Conservation (phyloP, 2,888 invertebrate species). For the Amaurobius ferox region DNA sequence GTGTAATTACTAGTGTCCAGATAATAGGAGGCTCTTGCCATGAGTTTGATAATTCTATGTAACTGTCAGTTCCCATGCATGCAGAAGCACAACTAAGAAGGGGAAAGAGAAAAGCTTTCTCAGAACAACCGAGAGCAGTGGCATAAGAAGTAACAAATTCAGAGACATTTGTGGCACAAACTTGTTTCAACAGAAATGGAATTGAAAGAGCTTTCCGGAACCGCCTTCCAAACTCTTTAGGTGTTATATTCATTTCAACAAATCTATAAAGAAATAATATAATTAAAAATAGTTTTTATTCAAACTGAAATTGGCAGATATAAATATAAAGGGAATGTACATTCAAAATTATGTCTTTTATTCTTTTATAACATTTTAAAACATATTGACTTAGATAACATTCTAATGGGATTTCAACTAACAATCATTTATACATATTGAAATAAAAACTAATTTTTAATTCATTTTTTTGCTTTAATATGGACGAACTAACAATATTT, state of each 20-base stretch:
- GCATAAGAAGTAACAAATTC: conserved; percentile 59
- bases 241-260: conserved; percentile 9
- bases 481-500: no score
- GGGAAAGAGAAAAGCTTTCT: conserved; percentile 64
- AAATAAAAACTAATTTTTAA: no score
- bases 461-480: no score
- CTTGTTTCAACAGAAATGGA: conserved; percentile 55
- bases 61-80: conserved; percentile 58
- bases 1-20: conserved; percentile 66
- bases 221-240: conserved; percentile 58
- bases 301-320: no score
- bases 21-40: conserved; percentile 65
- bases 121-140: conserved; percentile 56
- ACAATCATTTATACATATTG: no score
- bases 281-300: no score
- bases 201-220: conserved; percentile 62
- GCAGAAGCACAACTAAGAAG: conserved; percentile 65
- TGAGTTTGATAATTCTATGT: conserved; percentile 39
- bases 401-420: no score
- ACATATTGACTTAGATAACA: no score
- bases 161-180: conserved; percentile 46
- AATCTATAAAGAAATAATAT: not conserved
- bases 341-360: not conserved
- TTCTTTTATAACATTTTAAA: no score
- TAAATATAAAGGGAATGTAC: no score